phyloP scores from a whole-genome alignment of 2,797 vertebrate species.

The Carapus acus region DNA sequence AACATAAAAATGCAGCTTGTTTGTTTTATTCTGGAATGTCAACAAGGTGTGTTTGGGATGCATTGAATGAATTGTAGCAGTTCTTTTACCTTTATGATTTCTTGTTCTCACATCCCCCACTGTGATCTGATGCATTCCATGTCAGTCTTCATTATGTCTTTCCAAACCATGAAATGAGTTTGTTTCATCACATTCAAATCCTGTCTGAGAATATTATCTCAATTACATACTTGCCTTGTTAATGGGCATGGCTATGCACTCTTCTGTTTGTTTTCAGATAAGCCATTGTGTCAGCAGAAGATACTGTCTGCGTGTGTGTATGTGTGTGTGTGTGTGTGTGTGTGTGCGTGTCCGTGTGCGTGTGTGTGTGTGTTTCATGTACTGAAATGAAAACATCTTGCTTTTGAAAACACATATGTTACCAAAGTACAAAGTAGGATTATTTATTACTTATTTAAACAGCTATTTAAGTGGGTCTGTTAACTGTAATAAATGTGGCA shows the following conservation, averaged over 20 bases:
- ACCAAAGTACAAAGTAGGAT: slow-evolving; percentile 61
- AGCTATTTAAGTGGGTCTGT: slow-evolving; percentile 38
- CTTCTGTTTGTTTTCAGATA: slow-evolving; percentile 59
- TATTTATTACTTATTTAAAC: slow-evolving; percentile 41
- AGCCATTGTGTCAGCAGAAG: slow-evolving; percentile 44
- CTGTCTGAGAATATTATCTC: slow-evolving; percentile 48
- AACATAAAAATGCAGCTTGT: slow-evolving; percentile 40
- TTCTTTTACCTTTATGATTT: slow-evolving; percentile 49
- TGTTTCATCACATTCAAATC: slow-evolving; percentile 49
- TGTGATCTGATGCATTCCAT: slow-evolving; percentile 74
- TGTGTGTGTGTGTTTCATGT: slow-evolving; percentile 12
- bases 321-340: slow-evolving; percentile 16
- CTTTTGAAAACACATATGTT: slow-evolving; percentile 46
- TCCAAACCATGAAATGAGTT: slow-evolving; percentile 62
- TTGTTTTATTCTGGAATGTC: slow-evolving; percentile 27
- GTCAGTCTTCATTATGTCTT: slow-evolving; percentile 57
- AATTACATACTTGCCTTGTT: slow-evolving; percentile 58
- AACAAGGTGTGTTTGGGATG: slow-evolving; percentile 43
- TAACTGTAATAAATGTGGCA: slow-evolving; percentile 47
- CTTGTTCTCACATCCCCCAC: slow-evolving; percentile 51
- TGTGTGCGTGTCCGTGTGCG: slow-evolving; percentile 39
- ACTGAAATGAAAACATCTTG: no score
- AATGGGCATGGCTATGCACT: slow-evolving; percentile 49
- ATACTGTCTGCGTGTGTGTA: slow-evolving; percentile 36
- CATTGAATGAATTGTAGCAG: slow-evolving; percentile 23